phyloP scores from a whole-genome alignment of 1,140 invertebrate species.

The Anagrus nilaparvatae region DNA sequence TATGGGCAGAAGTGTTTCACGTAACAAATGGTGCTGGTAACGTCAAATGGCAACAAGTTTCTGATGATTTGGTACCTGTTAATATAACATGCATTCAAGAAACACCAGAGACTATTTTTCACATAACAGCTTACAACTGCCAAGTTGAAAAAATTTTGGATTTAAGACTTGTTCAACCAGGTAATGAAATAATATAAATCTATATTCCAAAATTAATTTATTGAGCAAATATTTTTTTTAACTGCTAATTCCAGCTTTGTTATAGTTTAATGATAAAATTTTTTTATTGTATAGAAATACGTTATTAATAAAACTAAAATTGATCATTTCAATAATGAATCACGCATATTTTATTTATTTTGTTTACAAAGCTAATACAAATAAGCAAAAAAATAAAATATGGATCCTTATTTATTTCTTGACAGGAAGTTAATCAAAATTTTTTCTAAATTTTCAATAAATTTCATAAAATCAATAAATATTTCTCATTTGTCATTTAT shows the following conservation, averaged over 20 bases:
- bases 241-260: neutral
- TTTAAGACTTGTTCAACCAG: constrained; percentile 90
- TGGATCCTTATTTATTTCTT: too few relatives aligned
- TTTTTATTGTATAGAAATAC: too few relatives aligned
- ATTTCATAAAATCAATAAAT: too few relatives aligned
- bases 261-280: too few relatives aligned
- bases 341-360: too few relatives aligned
- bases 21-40: constrained; percentile 81
- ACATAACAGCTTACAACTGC: constrained; percentile 96
- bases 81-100: constrained; percentile 96
- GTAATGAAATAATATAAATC: constrained; percentile 43
- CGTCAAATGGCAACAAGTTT: constrained; percentile 94
- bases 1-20: constrained; percentile 97
- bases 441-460: too few relatives aligned
- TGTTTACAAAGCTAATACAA: too few relatives aligned
- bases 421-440: too few relatives aligned
- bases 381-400: too few relatives aligned
- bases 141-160: constrained; percentile 97
- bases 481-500: too few relatives aligned
- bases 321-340: too few relatives aligned
- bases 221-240: neutral
- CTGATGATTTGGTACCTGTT: constrained; percentile 93
- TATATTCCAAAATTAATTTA: constrained; percentile 1
- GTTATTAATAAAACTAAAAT: too few relatives aligned
- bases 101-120: constrained; percentile 91